Conservation (phyloP, 2,888 invertebrate genomes). For the Panopea generosa region DNA sequence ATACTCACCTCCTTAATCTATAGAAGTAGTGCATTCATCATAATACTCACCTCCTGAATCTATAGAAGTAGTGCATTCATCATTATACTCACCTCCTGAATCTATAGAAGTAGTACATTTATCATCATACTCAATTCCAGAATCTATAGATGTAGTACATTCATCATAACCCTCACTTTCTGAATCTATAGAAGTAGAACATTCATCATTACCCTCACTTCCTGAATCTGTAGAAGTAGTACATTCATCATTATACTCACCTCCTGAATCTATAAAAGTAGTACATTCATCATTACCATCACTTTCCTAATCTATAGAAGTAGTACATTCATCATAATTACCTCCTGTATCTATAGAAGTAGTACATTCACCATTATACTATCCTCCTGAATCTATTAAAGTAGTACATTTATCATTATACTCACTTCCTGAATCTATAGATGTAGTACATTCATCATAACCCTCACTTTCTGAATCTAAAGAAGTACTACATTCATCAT, state of each 20-base stretch:
- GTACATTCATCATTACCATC: not conserved
- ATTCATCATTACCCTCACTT: not conserved
- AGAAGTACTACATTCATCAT: not conserved
- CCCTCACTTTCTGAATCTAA: not conserved
- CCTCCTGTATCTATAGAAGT: constrained; percentile 75
- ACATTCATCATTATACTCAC: no score
- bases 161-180: not conserved
- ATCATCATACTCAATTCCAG: constrained; percentile 50
- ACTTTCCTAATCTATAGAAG: not conserved
- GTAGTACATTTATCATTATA: not conserved
- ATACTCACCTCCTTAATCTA: not conserved
- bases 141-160: no score
- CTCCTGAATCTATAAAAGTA: constrained; percentile 62
- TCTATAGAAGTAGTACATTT: constrained; percentile 71
- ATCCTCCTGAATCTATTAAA: not conserved
- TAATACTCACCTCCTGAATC: not conserved
- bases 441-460: constrained; percentile 72
- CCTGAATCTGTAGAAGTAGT: no score
- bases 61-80: no score
- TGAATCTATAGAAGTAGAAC: not conserved
- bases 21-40: constrained; percentile 3
- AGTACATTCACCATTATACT: constrained; percentile 68
- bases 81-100: constrained; percentile 70
- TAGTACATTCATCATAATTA: constrained; percentile 21
- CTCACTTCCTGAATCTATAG: constrained; percentile 73